Conservation (phyloP, 2,888 invertebrate species). For the Chalcis sispes region DNA sequence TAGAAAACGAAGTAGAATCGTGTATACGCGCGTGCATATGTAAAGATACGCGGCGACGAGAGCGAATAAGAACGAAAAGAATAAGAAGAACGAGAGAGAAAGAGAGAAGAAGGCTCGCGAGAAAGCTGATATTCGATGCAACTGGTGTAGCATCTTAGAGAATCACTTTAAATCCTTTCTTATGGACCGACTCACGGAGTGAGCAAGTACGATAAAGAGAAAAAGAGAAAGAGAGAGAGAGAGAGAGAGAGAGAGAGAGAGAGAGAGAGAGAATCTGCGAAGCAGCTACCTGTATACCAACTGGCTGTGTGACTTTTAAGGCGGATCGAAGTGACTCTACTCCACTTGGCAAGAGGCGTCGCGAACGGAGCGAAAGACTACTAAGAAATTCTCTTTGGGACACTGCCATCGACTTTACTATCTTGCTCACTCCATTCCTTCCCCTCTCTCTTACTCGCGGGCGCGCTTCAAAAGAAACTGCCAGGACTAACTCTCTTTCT, state of each 20-base stretch:
- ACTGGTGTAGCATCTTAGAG: slow-evolving; percentile 65
- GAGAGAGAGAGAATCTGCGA: no score
- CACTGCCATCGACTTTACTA: slow-evolving; percentile 66
- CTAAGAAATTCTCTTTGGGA: slow-evolving; percentile 75
- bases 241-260: no score
- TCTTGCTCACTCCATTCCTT: no score
- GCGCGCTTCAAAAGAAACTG: slow-evolving; percentile 60
- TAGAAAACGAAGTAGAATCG: slow-evolving; percentile 30
- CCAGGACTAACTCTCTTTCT: no score
- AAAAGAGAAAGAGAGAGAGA: no score
- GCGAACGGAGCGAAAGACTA: slow-evolving; percentile 60
- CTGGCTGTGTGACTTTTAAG: slow-evolving; percentile 68
- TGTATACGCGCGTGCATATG: not conserved
- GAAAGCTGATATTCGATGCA: slow-evolving; percentile 63
- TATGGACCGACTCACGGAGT: slow-evolving; percentile 59
- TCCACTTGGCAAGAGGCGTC: slow-evolving; percentile 63
- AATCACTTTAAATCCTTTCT: slow-evolving; percentile 67
- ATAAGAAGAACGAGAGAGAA: not conserved
- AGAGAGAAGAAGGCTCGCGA: slow-evolving; percentile 2
- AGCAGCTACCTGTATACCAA: slow-evolving; percentile 35
- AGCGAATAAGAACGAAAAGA: not conserved
- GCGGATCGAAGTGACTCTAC: slow-evolving; percentile 70
- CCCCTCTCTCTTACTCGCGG: no score
- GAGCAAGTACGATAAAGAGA: no score
- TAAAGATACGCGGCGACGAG: not conserved